These are phyloP conservation scores for Arenaria interpres DNA, from an alignment of 2,113 vertebrate genomes.

Conservation along the genomic window DNA sequence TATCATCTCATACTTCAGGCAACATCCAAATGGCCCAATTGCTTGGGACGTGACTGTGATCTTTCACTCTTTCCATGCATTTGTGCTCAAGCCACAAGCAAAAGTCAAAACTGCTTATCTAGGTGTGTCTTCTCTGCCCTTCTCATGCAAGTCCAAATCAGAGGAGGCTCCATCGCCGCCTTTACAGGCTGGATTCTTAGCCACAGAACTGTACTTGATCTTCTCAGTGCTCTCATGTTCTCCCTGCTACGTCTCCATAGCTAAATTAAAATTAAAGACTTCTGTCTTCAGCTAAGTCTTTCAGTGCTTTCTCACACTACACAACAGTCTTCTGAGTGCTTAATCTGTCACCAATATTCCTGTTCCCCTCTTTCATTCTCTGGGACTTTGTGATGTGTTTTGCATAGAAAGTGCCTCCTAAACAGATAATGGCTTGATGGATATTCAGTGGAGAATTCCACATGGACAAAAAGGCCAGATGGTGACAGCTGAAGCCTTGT, in stretches of 20 bases:
- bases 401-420: neutral
- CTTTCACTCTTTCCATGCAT: neutral
- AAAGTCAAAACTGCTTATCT: neutral
- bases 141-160: neutral
- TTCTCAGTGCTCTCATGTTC: neutral
- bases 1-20: neutral
- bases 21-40: neutral
- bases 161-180: rapidly evolving
- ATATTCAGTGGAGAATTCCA: neutral
- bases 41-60: rapidly evolving
- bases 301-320: neutral
- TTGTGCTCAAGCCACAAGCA: neutral
- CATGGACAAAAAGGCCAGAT: neutral
- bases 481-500: neutral
- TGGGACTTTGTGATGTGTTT: neutral
- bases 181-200: neutral
- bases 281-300: neutral
- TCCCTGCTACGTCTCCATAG: neutral
- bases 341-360: neutral
- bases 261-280: slow-evolving; percentile 25
- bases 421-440: neutral
- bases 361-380: neutral
- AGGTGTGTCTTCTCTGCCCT: neutral
- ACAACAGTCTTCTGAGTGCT: neutral
- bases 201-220: neutral